Percentiles rank a stretch among this genome's conserved stretches.
Evolutionary conservation across 2,797 vertebrate species (phyloP).

Genomic region (Dermochelys coriacea): DNA sequence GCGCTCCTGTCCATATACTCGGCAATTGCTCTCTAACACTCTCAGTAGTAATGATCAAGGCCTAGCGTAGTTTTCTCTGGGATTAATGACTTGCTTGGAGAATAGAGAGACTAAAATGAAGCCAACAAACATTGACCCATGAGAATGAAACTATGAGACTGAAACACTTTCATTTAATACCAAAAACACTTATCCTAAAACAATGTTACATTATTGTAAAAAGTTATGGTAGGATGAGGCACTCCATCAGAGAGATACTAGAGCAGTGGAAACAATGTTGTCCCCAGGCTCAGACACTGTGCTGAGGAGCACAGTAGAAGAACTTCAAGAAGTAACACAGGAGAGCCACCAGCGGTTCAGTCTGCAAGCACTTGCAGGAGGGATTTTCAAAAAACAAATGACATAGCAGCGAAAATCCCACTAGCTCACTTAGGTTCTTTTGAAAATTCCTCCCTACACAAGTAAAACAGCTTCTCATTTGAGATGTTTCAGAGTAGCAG

Average conservation of each 20-base stretch:
- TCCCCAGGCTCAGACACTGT: neutral
- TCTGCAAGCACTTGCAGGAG: neutral
- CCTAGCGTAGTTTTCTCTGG: neutral
- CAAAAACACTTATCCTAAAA: neutral
- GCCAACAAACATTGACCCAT: neutral
- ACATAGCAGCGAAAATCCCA: neutral
- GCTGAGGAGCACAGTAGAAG: neutral
- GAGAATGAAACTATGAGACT: neutral
- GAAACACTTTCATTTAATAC: neutral
- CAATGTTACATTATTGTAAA: neutral
- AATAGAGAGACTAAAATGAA: neutral
- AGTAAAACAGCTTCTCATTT: neutral
- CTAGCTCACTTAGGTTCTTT: neutral
- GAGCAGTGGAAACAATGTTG: rapidly evolving
- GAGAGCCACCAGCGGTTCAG: neutral
- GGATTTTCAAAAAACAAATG: neutral
- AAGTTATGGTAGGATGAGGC: neutral
- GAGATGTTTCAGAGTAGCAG: too few species aligned
- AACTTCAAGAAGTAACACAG: neutral
- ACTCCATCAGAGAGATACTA: neutral
- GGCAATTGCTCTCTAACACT: neutral
- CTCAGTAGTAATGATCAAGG: neutral
- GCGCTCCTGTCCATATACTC: neutral
- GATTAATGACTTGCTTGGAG: neutral
- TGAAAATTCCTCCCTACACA: neutral